phyloP scores from a whole-genome alignment of 2,113 vertebrate species.

The Eretmochelys imbricata region DNA sequence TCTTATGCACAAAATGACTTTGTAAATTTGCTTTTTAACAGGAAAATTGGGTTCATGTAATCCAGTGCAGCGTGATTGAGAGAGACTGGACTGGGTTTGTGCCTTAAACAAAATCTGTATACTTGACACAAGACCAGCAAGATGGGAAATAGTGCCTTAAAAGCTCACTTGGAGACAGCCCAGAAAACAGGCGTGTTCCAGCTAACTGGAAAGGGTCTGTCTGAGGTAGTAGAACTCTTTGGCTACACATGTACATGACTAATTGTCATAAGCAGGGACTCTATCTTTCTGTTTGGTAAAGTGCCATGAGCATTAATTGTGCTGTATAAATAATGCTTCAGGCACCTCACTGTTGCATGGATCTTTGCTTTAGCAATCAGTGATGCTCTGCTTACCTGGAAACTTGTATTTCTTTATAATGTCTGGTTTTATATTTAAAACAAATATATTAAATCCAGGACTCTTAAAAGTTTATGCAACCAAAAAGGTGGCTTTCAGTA shows the following conservation, averaged over 20 bases:
- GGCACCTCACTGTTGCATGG: neutral
- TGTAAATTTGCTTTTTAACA: conserved; percentile 12
- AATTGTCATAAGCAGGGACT: neutral
- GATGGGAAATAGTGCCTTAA: conserved; percentile 97
- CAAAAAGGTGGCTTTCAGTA: neutral
- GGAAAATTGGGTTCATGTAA: neutral
- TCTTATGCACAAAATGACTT: neutral
- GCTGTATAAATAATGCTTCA: neutral
- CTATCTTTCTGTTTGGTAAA: neutral
- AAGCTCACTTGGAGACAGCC: conserved; percentile 96
- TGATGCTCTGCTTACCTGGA: neutral
- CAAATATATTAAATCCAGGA: neutral
- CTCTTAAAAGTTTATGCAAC: neutral
- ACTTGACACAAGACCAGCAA: neutral
- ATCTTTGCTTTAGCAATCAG: neutral
- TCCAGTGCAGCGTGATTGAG: neutral
- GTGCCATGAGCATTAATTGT: neutral
- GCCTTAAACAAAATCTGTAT: fast-evolving
- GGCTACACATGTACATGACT: neutral
- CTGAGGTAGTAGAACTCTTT: conserved; percentile 82
- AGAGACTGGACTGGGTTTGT: neutral
- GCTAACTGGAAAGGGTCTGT: conserved; percentile 91
- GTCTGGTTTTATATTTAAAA: neutral
- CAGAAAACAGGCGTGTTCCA: conserved; percentile 99
- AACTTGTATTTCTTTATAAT: neutral